These are phyloP conservation scores for Morinoia aosen DNA, from an alignment of 2,888 invertebrate species.

Conservation along the genomic window DNA sequence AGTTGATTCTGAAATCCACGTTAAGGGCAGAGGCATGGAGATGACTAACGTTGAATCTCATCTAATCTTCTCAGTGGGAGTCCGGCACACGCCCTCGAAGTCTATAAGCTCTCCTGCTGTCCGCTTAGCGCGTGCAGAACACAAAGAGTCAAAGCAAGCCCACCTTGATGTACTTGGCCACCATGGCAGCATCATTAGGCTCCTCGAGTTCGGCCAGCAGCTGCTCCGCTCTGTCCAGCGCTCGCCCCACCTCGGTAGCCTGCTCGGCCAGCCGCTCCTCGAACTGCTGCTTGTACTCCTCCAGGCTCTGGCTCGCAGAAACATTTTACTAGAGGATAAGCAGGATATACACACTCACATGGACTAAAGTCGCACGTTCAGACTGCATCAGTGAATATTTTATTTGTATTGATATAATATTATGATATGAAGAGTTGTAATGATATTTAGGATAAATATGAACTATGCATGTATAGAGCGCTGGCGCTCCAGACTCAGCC, in stretches of 20 bases:
- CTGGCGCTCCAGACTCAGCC: too few relatives aligned
- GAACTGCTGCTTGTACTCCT: slow-evolving; percentile 85
- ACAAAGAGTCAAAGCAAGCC: neutral
- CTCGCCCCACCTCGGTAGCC: slow-evolving; percentile 80
- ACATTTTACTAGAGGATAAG: neutral
- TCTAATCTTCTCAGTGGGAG: too few relatives aligned
- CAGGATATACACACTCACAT: neutral
- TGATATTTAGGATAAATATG: too few relatives aligned
- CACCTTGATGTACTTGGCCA: slow-evolving; percentile 78
- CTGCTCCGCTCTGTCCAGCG: slow-evolving; percentile 81
- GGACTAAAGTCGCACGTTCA: slow-evolving; percentile 73
- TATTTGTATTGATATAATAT: too few relatives aligned
- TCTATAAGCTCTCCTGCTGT: too few relatives aligned
- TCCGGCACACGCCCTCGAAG: too few relatives aligned
- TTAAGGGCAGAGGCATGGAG: too few relatives aligned
- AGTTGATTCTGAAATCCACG: too few relatives aligned
- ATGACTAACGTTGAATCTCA: too few relatives aligned
- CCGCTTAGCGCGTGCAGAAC: too few relatives aligned
- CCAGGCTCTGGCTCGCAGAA: slow-evolving; percentile 72
- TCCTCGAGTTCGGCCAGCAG: slow-evolving; percentile 84
- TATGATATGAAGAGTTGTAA: too few relatives aligned
- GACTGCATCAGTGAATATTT: neutral
- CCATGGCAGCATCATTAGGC: slow-evolving; percentile 84
- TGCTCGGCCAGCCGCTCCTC: slow-evolving; percentile 84
- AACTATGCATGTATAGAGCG: too few relatives aligned